Evolutionary conservation across 2,113 vertebrate species (phyloP).

Genomic region (Nannospalax galili): DNA sequence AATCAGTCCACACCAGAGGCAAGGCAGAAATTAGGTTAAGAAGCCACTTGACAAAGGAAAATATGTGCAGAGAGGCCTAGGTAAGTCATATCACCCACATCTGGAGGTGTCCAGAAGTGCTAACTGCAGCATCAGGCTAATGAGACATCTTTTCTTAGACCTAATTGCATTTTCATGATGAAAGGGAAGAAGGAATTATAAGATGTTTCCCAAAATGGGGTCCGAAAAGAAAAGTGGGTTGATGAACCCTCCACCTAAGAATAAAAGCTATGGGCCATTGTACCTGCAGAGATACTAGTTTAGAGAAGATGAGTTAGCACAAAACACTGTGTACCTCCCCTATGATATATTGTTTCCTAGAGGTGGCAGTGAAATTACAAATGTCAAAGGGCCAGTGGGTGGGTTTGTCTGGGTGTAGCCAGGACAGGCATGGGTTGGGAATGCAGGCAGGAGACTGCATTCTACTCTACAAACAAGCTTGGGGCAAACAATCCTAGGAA

Average conservation of each 20-base stretch:
- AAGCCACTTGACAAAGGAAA: slow-evolving; percentile 44
- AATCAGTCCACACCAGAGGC: background rate
- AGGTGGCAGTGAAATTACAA: slow-evolving; percentile 32
- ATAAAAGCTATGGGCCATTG: slow-evolving; percentile 5
- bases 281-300: background rate
- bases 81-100: background rate
- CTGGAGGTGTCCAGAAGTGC: slow-evolving; percentile 38
- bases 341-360: slow-evolving; percentile 2
- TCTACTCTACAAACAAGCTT: background rate
- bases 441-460: background rate
- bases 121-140: slow-evolving; percentile 37
- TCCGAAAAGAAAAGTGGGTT: slow-evolving; percentile 4
- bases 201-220: slow-evolving; percentile 35
- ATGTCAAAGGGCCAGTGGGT: background rate
- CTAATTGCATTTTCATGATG: slow-evolving; percentile 36
- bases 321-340: background rate
- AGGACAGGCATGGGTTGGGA: background rate
- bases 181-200: slow-evolving; percentile 41
- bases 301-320: background rate
- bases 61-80: slow-evolving; percentile 37
- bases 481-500: background rate
- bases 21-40: slow-evolving; percentile 56
- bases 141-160: slow-evolving; percentile 43
- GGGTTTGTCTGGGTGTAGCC: background rate
- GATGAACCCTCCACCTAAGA: background rate